Conservation (phyloP, 2,797 vertebrate species). For the Acropternis orthonyx region DNA sequence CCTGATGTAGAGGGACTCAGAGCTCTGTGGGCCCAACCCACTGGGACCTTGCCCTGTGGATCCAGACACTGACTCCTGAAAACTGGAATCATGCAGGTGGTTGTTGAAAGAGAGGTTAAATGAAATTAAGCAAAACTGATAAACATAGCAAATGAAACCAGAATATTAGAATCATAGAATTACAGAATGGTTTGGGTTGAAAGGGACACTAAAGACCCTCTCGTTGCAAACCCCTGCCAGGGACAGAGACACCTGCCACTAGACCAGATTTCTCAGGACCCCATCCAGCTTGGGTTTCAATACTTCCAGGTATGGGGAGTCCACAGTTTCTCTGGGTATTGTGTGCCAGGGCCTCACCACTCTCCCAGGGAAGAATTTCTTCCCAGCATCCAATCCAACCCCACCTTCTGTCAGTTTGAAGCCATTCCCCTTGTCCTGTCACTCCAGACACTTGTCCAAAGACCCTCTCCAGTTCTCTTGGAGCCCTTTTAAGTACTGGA, state of each 20-base stretch:
- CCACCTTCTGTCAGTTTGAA: neutral
- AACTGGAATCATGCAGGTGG: neutral
- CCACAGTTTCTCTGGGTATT: neutral
- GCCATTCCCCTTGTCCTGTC: neutral
- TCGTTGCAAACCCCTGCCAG: neutral
- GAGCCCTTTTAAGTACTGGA: neutral
- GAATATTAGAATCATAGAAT: neutral
- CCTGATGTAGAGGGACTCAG: neutral
- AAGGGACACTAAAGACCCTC: neutral
- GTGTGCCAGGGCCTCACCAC: neutral
- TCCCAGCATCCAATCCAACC: neutral
- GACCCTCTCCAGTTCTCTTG: neutral
- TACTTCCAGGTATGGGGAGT: neutral
- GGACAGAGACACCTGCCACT: neutral
- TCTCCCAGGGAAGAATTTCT: neutral
- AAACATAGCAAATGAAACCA: neutral
- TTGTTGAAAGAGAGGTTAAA: neutral
- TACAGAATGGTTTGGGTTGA: neutral
- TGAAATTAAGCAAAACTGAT: neutral
- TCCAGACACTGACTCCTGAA: neutral
- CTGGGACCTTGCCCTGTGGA: neutral
- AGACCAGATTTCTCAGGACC: neutral
- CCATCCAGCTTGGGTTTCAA: accelerated
- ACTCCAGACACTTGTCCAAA: neutral
- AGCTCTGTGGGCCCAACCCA: neutral